A percentile compares a stretch with the other conserved stretches of the same genome.
These are phyloP conservation scores for Rostratula benghalensis DNA, from an alignment of 2,113 vertebrate species.

Conservation along the genomic window DNA sequence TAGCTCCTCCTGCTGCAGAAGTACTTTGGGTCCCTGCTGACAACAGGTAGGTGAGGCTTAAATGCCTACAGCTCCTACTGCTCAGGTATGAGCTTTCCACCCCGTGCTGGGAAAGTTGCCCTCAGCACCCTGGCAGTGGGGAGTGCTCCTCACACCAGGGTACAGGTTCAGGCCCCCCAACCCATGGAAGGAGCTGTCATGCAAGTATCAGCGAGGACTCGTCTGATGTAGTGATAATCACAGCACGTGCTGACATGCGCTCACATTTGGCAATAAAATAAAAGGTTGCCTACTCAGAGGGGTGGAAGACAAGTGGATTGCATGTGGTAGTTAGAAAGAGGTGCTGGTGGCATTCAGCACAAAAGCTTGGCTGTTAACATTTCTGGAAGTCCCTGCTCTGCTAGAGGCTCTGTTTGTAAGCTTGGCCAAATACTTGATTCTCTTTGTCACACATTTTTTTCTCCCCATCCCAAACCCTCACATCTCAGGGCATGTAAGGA, in stretches of 20 bases:
- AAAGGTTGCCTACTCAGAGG: not conserved
- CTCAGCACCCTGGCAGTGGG: fast-evolving
- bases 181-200: fast-evolving
- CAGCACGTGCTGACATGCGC: not conserved
- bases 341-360: not conserved
- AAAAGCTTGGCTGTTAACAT: not conserved
- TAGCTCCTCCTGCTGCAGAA: not conserved
- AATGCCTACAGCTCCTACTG: not conserved
- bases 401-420: fast-evolving
- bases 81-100: not conserved
- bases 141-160: not conserved
- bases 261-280: not conserved
- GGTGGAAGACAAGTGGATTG: not conserved
- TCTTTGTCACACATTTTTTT: not conserved
- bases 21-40: not conserved
- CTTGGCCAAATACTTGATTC: not conserved
- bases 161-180: not conserved
- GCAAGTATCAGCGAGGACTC: not conserved
- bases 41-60: not conserved
- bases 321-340: not conserved
- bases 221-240: fast-evolving
- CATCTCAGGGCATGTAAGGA: not conserved
- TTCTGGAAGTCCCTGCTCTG: not conserved
- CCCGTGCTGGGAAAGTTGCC: fast-evolving
- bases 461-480: not conserved